A percentile compares a stretch with the other conserved stretches of the same genome.
Conservation (phyloP, 1,140 invertebrate species). For the Argopecten irradians region DNA sequence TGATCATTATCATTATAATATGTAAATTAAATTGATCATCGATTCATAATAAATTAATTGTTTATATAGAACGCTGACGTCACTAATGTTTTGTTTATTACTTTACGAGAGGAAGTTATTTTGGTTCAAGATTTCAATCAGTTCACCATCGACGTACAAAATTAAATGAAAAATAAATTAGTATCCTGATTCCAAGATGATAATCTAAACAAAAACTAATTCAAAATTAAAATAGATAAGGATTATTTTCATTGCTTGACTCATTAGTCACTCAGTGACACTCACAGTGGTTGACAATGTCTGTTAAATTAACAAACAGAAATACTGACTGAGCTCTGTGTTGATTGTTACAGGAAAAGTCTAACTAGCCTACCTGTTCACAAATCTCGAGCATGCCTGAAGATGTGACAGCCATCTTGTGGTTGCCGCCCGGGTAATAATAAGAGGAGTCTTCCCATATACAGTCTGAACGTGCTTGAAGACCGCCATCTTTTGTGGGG, state of each 20-base stretch:
- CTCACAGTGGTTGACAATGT: background rate
- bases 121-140: no score
- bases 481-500: constrained; percentile 38
- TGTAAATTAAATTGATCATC: background rate
- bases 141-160: no score
- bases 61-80: no score
- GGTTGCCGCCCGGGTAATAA: constrained; percentile 27
- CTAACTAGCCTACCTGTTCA: constrained; percentile 26
- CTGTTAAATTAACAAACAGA: background rate
- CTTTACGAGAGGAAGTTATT: no score
- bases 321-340: background rate
- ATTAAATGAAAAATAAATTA: no score
- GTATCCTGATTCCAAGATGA: no score
- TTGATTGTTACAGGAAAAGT: background rate
- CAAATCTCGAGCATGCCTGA: constrained; percentile 29
- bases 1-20: background rate
- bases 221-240: background rate
- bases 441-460: constrained; percentile 31
- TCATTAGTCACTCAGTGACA: background rate
- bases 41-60: background rate
- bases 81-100: no score
- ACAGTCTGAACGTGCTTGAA: constrained; percentile 36
- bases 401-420: constrained; percentile 46
- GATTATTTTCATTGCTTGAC: no score
- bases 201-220: no score